Percentiles rank a stretch among this genome's conserved stretches.
phyloP scores from a whole-genome alignment of 2,113 vertebrate species.

The Apus apus region DNA sequence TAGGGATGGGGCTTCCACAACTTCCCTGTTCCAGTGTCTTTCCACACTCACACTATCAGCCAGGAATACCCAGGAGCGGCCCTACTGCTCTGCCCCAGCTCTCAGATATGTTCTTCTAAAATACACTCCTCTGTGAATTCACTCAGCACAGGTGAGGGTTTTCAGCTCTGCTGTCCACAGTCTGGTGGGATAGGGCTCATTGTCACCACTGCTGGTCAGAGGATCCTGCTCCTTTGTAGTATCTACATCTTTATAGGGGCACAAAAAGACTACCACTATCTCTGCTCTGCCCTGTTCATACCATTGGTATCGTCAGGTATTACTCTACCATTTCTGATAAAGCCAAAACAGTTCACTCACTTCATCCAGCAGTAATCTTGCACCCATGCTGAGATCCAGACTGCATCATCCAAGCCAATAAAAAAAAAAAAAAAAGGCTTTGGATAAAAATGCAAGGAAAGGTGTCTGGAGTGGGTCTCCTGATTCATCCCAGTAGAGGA shows the following conservation, averaged over 20 bases:
- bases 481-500: conserved; percentile 19
- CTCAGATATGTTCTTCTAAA: background rate
- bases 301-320: background rate
- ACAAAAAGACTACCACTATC: background rate
- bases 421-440: background rate
- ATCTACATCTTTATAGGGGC: background rate
- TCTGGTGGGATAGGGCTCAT: background rate
- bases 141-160: background rate
- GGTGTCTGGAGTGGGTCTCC: background rate
- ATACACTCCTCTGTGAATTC: background rate
- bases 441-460: background rate
- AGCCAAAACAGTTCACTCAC: background rate
- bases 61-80: background rate
- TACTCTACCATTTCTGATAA: background rate
- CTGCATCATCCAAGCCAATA: background rate
- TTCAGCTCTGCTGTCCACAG: background rate
- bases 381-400: background rate
- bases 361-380: background rate
- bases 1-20: no score
- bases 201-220: background rate
- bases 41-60: background rate
- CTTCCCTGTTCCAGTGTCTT: no score
- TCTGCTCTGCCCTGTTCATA: background rate
- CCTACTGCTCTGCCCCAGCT: background rate
- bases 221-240: background rate